Evolutionary conservation across 2,113 vertebrate genomes (phyloP), one percentile per base, ranked within the genome.

Genomic region (Heterotilapia buettikoferi): DNA sequence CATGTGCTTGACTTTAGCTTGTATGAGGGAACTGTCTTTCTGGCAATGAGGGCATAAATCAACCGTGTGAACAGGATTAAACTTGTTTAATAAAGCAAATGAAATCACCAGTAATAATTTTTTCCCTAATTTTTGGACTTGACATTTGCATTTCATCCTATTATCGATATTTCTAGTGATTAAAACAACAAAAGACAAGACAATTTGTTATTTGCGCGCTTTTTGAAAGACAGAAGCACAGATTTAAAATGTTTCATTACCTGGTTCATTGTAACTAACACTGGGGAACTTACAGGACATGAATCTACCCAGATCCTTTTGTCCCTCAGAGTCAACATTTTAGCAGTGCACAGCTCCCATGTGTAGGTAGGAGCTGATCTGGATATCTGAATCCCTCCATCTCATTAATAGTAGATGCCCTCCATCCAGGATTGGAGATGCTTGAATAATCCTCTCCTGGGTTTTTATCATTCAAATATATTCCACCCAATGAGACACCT

Each of bases 401-500:
- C 95, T 95, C 95, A 95, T 95, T 95, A 95, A 95, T 95, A 95
- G 93, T 92, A 89, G 92, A 95, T 94, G 90, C 84, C 87, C 88
- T 93, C 94, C 87, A 89, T 90, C 90, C 86, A 91, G 87, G 85
- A 88, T 71, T 90, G 90, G 88, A 93, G 88, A 93, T 90, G 92
- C 84, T 86, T 90, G 92, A 91, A 94, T 95, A 95, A 95, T 95
- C 90, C 93, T 91, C 93, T 93, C 86, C 79, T 89, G 94, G 94
- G 93, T 93, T 93, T 93, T 95, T 94, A 92, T 92, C 89, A 94
- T 96, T 96, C 94, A 95, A 95, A 96, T 96, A 79, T 95, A 95
- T 96, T 95, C 94, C 91, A 92, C 86, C 92, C 90, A 89, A 73
- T 83, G 90, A 93, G 88, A 90, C 90, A 96, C 94, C 94, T 92